These are phyloP conservation scores for Sylvia atricapilla DNA, from an alignment of 2,113 vertebrate genomes.

Conservation along the genomic window DNA sequence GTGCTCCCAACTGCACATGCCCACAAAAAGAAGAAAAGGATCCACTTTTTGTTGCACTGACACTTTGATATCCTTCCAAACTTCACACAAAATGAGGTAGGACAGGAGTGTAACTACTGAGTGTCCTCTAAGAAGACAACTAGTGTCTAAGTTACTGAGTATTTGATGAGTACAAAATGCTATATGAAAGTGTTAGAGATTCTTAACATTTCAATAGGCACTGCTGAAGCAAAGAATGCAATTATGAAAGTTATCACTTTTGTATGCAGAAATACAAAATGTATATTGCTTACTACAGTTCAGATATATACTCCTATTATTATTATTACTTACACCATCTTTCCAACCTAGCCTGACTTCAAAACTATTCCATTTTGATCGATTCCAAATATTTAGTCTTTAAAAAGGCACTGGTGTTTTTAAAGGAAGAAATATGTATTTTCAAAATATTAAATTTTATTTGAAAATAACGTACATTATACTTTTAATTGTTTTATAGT, in stretches of 20 bases:
- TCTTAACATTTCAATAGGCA: background rate
- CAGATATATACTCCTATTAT: background rate
- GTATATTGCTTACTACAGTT: background rate
- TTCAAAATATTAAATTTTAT: background rate
- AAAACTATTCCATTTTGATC: background rate
- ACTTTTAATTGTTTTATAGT: constrained; percentile 71
- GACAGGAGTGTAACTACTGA: background rate
- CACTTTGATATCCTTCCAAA: background rate
- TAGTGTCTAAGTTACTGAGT: background rate
- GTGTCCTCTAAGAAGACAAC: background rate
- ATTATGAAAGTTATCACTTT: background rate
- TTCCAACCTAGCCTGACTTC: background rate
- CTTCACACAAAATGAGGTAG: background rate
- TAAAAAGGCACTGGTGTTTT: background rate
- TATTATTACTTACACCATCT: background rate
- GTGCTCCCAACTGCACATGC: background rate
- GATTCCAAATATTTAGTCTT: background rate
- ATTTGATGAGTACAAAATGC: background rate
- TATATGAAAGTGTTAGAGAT: background rate
- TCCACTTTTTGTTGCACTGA: background rate
- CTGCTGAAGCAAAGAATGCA: background rate
- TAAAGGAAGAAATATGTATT: background rate
- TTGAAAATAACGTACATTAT: constrained; percentile 39
- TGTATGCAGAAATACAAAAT: background rate
- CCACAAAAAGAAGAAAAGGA: background rate